phyloP scores from a whole-genome alignment of 2,888 invertebrate genomes.

The Nemurella pictetii region DNA sequence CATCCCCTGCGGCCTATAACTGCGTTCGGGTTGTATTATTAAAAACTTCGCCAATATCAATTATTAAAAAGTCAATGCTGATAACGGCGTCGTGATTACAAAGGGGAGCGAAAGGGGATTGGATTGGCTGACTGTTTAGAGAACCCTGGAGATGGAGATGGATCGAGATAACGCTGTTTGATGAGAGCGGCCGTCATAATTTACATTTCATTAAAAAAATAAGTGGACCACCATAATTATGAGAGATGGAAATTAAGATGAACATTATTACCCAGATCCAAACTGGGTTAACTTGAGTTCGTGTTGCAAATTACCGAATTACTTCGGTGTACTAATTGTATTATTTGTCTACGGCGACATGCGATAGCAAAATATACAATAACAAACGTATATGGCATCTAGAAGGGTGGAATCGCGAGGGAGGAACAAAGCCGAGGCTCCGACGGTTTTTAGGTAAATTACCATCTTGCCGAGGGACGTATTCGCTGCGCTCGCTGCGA shows the following conservation, averaged over 20 bases:
- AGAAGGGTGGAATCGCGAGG: background rate
- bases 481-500: background rate
- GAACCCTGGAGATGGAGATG: background rate
- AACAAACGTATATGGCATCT: background rate
- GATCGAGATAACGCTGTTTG: background rate
- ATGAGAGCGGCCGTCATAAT: background rate
- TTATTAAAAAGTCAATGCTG: background rate
- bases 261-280: background rate
- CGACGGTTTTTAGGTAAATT: background rate
- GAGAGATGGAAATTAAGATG: background rate
- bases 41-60: background rate
- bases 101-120: background rate
- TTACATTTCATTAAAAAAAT: background rate
- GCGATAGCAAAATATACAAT: background rate
- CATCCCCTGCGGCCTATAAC: background rate
- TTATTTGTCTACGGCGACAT: background rate
- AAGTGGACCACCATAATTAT: background rate
- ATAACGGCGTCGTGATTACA: background rate
- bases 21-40: background rate
- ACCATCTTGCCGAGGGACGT: background rate
- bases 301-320: background rate
- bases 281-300: background rate
- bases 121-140: background rate
- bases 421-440: background rate
- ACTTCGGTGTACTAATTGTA: background rate